Conservation (phyloP, 2,113 vertebrate species). For the Ptyas mucosa region DNA sequence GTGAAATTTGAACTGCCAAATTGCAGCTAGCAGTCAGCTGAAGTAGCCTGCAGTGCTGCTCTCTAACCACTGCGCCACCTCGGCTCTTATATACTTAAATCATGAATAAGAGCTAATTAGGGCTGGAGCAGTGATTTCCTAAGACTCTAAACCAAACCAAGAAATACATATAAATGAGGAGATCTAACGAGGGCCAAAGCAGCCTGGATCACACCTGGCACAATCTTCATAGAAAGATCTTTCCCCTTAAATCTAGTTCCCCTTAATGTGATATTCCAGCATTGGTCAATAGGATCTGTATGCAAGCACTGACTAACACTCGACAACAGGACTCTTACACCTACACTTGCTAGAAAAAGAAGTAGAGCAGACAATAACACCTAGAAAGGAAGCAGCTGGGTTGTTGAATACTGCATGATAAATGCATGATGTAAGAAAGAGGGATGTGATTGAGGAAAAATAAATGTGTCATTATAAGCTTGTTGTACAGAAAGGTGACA, state of each 20-base stretch:
- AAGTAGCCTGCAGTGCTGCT: too few relatives aligned
- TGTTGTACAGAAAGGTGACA: background rate
- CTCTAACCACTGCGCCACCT: too few relatives aligned
- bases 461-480: background rate
- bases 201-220: background rate
- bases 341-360: background rate
- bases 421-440: background rate
- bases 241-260: background rate
- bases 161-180: background rate
- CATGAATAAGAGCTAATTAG: background rate
- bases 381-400: background rate
- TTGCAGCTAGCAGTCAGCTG: too few relatives aligned
- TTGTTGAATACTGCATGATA: background rate
- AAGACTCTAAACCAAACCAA: background rate
- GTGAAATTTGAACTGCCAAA: too few relatives aligned
- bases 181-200: background rate
- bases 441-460: background rate
- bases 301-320: background rate
- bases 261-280: background rate
- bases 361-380: background rate
- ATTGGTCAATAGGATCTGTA: background rate
- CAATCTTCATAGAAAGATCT: background rate
- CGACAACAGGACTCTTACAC: background rate
- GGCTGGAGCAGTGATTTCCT: background rate
- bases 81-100: background rate